These are phyloP conservation scores for Caenorhabditis remanei DNA, from an alignment of 1,140 invertebrate genomes.

Conservation along the genomic window DNA sequence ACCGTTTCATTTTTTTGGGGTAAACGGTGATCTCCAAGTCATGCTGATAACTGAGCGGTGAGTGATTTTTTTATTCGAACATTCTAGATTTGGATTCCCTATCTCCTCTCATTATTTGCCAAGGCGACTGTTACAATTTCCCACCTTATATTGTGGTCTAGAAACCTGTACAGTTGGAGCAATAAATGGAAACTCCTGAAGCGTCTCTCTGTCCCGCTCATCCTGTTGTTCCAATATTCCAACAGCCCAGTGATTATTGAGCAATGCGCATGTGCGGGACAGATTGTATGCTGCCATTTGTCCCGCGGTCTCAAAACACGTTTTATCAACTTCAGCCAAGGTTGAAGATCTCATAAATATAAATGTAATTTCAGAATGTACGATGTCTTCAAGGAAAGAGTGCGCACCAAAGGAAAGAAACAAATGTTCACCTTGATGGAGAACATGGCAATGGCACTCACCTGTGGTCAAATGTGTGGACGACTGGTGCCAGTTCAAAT, in stretches of 20 bases:
- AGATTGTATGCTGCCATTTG: constrained; percentile 18
- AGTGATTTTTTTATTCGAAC: neutral
- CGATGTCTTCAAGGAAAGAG: constrained; percentile 39
- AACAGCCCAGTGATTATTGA: constrained; percentile 32
- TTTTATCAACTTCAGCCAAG: neutral
- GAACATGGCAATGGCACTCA: neutral
- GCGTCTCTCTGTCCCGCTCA: constrained; percentile 43
- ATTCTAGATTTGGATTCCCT: neutral
- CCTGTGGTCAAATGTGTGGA: constrained; percentile 30
- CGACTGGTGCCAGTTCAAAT: constrained; percentile 4
- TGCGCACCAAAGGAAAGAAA: neutral
- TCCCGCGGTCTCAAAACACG: neutral
- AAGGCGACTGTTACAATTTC: constrained; percentile 4
- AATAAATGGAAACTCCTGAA: neutral
- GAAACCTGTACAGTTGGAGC: constrained; percentile 22
- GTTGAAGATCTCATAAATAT: neutral
- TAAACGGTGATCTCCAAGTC: neutral
- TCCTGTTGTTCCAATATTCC: constrained; percentile 52
- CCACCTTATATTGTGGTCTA: constrained; percentile 25
- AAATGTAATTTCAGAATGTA: neutral
- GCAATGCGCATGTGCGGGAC: constrained; percentile 54
- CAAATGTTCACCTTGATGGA: neutral
- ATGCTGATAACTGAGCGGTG: constrained; percentile 17
- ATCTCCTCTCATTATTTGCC: neutral
- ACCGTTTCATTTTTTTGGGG: constrained; percentile 35